Base-by-base conservation (phyloP, 2,113 vertebrate species). In the Erpornis zantholeuca region DNA sequence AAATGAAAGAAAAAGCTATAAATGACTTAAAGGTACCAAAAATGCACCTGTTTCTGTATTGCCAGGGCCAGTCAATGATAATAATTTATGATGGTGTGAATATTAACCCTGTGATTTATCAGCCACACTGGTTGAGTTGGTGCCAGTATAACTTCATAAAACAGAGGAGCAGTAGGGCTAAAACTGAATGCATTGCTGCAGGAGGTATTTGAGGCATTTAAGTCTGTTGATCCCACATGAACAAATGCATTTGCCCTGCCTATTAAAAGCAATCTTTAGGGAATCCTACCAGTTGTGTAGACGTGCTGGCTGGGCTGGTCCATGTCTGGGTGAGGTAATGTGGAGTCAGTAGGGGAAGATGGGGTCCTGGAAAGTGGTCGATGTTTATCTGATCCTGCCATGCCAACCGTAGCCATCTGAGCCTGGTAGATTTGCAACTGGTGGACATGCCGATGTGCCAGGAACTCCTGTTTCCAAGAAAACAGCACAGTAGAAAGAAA, bases 201-300 rank as follows among this genome's bases (percentile, higher is more conserved):
- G 97, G 98, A 97, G 98, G 96, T 96, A 99, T 99, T 98, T 92
- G 40, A 97, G 96, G 98, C 97, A 98, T 98, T 98, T 98, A 98
- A 98, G 98, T 98, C 98, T 97, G 96, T 97, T 98, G 98, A 98
- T 98, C 98, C 97, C 97, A 97, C 97, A 94, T 97, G 98, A 98
- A 95, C 95, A 96, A 95, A 87, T 91, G 90, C 96, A 97, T 98
- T 98, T 98, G 97, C 94, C 97, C 97, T 97, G 98, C 97, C 97
- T 98, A 97, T 98, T 98, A 98, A 96, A 96, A 94, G 38, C 88
- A 92, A 80, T 94, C 98, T 98, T 97, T 69, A 60, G 97, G 97
- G 98, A 98, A 93, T 97, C 98, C 97, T 97, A 98, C 97, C 97
- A 83, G 97, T 98, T 27, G 98, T 98, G 96, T 98, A 98, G 98